Base-by-base conservation (phyloP, 2,113 vertebrate genomes). In the Numida meleagris region DNA sequence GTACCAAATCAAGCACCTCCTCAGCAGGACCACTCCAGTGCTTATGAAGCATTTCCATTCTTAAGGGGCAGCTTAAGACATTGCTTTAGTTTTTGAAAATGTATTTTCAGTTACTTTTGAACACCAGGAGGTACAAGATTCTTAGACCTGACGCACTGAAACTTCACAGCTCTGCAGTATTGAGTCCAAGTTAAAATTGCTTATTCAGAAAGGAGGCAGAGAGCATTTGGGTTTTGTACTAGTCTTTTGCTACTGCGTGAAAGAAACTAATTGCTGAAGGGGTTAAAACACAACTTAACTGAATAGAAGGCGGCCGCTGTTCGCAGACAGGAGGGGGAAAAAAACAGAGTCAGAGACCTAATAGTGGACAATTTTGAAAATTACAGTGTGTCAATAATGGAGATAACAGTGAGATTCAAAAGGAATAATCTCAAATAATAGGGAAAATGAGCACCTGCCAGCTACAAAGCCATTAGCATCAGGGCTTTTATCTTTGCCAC, bases 291-390 rank as follows among this genome's bases (percentile, higher is more conserved):
- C 85, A 93, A 94, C 92, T 86, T 89, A 95, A 96, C 87, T 78
- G 81, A 89, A 79, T 23, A 40, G 34, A 87, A 94, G 79, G 76
- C 59, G 73, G 53, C 86, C 93, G 89, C 68, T 93, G 67, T 74
- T 95, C 78, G 7, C 46, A 94, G 87, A 94, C 76, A 82, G 82
- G 67, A 65, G 36, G n/a, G 21, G 59, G 15, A 50, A 53, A 90
- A 94, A 94, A 71, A 0, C 57, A 86, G 73, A 97, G 93, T 91
- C 76, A 95, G 86, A 88, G 94, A 97, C 78, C 95, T 97, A 97
- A 96, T 95, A 92, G 96, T 91, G 90, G 93, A 96, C 95, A 95
- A 96, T 96, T 96, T 95, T 92, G 68, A 96, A 97, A 95, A 97
- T 96, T 96, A 95, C 4, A 96, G 93, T 68, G 78, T 96, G 90